Percentiles rank a stretch among this genome's conserved stretches.
Conservation (phyloP, 2,888 invertebrate genomes). For the Perdita meconis region DNA sequence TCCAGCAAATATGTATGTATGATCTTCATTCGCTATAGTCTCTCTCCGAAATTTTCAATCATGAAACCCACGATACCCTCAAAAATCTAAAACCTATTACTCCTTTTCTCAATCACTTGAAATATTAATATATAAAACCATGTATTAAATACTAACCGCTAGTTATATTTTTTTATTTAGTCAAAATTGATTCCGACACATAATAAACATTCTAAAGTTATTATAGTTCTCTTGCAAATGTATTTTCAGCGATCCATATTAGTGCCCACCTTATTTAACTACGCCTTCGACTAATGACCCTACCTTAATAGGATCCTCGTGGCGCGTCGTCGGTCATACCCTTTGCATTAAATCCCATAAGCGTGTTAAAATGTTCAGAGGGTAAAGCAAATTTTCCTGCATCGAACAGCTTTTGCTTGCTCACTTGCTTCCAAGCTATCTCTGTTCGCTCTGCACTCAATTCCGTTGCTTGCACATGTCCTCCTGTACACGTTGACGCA, state of each 20-base stretch:
- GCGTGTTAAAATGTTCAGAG: constrained; percentile 56
- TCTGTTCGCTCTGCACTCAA: constrained; percentile 45
- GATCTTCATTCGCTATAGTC: too few relatives aligned
- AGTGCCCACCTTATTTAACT: not conserved
- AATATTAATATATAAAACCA: too few relatives aligned
- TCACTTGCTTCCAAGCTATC: constrained; percentile 41
- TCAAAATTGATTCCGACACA: too few relatives aligned
- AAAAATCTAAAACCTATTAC: too few relatives aligned
- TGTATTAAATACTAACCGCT: too few relatives aligned
- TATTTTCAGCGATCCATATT: not conserved
- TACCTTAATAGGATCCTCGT: constrained; percentile 46
- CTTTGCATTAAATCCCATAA: constrained; percentile 56
- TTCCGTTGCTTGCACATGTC: constrained; percentile 26
- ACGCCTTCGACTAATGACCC: constrained; percentile 35
- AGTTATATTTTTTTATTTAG: too few relatives aligned
- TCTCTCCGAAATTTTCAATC: too few relatives aligned
- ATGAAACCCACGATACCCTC: too few relatives aligned
- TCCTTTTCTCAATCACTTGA: too few relatives aligned
- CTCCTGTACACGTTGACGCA: constrained; percentile 1
- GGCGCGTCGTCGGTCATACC: constrained; percentile 45
- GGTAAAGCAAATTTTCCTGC: constrained; percentile 52
- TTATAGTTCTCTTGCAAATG: not conserved
- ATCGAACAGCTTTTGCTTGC: constrained; percentile 47
- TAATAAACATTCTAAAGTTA: not conserved
- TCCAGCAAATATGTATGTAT: too few relatives aligned